Evolutionary conservation across 2,113 vertebrate genomes (phyloP).

Genomic region (Pelodiscus sinensis): DNA sequence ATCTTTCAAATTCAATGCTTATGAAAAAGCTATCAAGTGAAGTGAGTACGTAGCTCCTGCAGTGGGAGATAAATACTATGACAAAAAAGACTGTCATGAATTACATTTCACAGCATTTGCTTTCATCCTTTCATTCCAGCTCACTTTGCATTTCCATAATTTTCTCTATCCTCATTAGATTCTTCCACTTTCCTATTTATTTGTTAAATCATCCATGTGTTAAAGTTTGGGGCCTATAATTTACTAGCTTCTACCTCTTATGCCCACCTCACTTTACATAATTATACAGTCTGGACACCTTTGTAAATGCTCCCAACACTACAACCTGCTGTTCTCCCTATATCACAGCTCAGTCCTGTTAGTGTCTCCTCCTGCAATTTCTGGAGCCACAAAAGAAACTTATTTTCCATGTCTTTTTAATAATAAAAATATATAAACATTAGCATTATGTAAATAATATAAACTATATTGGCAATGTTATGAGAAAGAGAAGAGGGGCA

Average conservation of each 20-base stretch:
- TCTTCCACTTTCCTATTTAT: neutral
- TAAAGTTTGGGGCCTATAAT: neutral
- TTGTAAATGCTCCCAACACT: neutral
- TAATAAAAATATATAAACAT: neutral
- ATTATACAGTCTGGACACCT: neutral
- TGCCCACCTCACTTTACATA: fast-evolving
- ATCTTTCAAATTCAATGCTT: neutral
- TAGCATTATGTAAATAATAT: neutral
- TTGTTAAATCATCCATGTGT: neutral
- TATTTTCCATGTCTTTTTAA: neutral
- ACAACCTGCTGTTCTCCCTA: neutral
- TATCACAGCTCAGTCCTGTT: neutral
- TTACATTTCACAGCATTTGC: neutral
- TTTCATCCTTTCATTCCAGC: neutral
- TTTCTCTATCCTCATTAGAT: neutral
- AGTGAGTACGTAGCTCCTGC: neutral
- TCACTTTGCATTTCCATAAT: neutral
- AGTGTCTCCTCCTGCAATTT: neutral
- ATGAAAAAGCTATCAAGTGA: neutral
- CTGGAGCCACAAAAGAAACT: neutral
- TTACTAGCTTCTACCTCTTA: neutral
- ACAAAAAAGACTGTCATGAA: neutral
- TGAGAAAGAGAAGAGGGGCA: neutral
- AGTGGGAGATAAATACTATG: neutral
- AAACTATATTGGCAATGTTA: neutral